A percentile compares a stretch with the other conserved stretches of the same genome.
Conservation (phyloP, 1,140 invertebrate genomes). For the Bombus difficillimus region DNA sequence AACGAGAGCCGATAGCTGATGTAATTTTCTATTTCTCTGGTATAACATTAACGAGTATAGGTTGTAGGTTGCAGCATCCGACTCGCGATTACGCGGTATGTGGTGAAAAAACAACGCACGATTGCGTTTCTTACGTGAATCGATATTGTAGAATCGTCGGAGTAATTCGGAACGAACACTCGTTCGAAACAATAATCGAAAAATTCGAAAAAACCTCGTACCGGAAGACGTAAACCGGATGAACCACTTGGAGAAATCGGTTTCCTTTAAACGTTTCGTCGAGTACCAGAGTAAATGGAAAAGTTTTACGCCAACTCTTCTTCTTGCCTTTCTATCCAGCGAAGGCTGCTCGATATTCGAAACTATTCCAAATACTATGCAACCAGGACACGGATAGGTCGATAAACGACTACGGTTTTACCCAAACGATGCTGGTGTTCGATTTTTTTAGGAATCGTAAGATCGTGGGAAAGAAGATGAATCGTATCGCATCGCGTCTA, state of each 20-base stretch:
- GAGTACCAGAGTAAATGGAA: neutral
- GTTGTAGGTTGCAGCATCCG: no score
- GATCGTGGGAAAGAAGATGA: neutral
- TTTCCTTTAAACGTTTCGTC: neutral
- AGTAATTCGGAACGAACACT: neutral
- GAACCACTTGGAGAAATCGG: neutral
- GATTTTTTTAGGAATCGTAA: neutral
- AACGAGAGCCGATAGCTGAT: no score
- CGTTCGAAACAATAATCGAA: neutral
- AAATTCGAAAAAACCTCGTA: no score
- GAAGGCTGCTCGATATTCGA: slow-evolving; percentile 10
- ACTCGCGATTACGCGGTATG: no score
- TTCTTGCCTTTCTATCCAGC: neutral
- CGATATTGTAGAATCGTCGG: neutral
- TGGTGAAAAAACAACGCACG: no score
- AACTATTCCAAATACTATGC: neutral
- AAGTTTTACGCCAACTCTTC: neutral
- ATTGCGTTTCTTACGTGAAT: neutral
- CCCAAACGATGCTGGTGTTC: neutral
- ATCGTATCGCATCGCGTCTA: neutral
- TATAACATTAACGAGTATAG: no score
- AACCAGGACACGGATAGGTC: neutral
- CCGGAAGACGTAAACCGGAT: neutral
- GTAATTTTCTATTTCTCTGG: no score
- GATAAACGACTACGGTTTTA: slow-evolving; percentile 29